Evolutionary conservation across 2,797 vertebrate species (phyloP), one percentile per base, ranked within the genome.

Genomic region (Spinibarbus caldwelli): DNA sequence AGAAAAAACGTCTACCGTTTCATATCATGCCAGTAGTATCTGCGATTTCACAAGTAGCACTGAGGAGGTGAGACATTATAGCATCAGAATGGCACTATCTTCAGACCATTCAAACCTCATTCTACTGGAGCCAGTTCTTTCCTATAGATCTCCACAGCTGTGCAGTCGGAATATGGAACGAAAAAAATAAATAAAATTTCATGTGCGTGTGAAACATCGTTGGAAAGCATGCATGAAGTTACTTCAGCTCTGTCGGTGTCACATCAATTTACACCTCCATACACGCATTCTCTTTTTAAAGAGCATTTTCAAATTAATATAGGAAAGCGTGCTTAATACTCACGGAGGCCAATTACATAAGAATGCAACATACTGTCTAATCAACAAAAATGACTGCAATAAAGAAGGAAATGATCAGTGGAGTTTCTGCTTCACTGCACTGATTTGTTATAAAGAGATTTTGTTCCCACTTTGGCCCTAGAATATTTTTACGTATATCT

Each of bases 11-110:
- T 38, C 76, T 21, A 71, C 45, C 47, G 8, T 80, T 87, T 87
- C 49, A 80, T 76, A 80, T 68, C 34, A 82, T 68, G 49, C 23
- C 77, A 36, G 54, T 19, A 72, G 54, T 84, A 68, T 80, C 81
- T 67, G 68, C 4, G 2, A n/a, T 83, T 86, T 62, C 70, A 83
- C 21, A 75, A 80, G 38, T 80, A 68, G 68, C 26, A 73, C 15
- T 43, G 57, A 66, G 57, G 57, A 49, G 26, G 49, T 76, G 86
- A 80, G 77, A 80, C 47, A 76, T 75, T 80, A 72, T 31, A 79
- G 68, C 81, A 77, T 86, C n/a, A 45, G 41, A 86, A 82, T 19
- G 57, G 71, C 59, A 82, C 71, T 57, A 78, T 73, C 67, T 79
- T 57, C 54, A 41, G 49, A 64, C 17, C 80, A 41, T 79, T 67